Conservation (phyloP, 2,113 vertebrate genomes). For the Ptilonorhynchus violaceus region DNA sequence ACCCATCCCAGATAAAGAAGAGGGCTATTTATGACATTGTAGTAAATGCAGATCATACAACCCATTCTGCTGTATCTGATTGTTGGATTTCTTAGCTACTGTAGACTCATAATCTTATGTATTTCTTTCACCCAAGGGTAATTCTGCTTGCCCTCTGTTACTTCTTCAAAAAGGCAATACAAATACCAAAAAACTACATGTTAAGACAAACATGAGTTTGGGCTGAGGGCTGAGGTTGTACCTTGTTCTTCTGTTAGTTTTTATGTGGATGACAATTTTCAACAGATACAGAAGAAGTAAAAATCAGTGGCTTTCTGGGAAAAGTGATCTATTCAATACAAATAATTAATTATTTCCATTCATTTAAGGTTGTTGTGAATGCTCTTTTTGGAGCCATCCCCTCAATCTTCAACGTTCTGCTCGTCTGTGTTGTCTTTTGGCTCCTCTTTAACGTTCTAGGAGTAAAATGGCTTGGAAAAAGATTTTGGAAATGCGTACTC, state of each 20-base stretch:
- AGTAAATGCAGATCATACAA: neutral
- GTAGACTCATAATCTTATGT: neutral
- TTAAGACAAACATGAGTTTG: neutral
- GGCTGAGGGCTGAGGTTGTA: neutral
- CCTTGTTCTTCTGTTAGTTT: neutral
- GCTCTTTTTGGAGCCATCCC: conserved; percentile 75
- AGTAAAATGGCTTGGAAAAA: conserved; percentile 64
- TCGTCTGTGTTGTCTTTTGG: conserved; percentile 80
- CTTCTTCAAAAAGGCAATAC: neutral
- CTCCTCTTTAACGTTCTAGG: conserved; percentile 77
- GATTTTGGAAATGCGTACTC: conserved; percentile 51
- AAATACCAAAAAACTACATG: neutral
- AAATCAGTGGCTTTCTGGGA: neutral
- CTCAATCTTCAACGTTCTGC: conserved; percentile 75
- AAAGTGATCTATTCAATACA: neutral
- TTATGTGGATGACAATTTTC: neutral
- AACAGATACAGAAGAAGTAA: neutral
- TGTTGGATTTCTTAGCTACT: neutral
- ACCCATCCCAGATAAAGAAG: neutral
- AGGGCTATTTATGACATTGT: neutral
- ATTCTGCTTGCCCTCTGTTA: neutral
- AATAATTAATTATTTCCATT: neutral
- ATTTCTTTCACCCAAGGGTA: neutral
- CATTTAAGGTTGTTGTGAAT: conserved; percentile 73
- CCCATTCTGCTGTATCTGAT: neutral